Evolutionary conservation across 2,888 invertebrate genomes (phyloP).

Genomic region (Nephrotoma guestfalica): DNA sequence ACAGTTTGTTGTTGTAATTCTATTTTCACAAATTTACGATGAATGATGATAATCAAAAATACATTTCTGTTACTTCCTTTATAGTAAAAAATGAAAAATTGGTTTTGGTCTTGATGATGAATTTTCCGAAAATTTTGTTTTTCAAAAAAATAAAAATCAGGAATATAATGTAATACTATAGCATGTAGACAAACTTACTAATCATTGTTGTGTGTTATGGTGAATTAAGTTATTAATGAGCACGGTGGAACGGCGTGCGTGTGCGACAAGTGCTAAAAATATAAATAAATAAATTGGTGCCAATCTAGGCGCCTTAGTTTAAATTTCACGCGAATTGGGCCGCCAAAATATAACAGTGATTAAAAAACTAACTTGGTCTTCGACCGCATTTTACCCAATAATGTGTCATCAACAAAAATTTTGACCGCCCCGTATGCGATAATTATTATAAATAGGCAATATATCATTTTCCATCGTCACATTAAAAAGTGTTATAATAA

Average conservation of each 20-base stretch:
- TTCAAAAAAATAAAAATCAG: neutral
- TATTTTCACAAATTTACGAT: neutral
- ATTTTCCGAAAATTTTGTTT: neutral
- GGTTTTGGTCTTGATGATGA: neutral
- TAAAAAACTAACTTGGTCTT: neutral
- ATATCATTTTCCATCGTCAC: neutral
- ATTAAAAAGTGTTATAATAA: neutral
- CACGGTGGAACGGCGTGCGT: neutral
- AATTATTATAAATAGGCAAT: neutral
- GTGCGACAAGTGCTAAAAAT: neutral
- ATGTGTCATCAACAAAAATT: neutral
- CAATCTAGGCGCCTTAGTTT: neutral
- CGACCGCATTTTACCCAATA: neutral
- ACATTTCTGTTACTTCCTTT: neutral
- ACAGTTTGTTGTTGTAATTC: neutral
- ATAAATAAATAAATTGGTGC: neutral
- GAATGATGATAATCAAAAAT: neutral
- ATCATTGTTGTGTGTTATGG: neutral
- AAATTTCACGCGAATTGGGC: neutral
- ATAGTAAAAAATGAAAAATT: neutral
- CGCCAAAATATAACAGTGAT: neutral
- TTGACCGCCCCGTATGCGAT: neutral
- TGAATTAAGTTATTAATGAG: neutral
- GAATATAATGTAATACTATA: neutral
- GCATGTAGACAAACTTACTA: neutral